These are phyloP conservation scores for Alauda arvensis DNA, from an alignment of 2,797 vertebrate genomes.

Conservation along the genomic window DNA sequence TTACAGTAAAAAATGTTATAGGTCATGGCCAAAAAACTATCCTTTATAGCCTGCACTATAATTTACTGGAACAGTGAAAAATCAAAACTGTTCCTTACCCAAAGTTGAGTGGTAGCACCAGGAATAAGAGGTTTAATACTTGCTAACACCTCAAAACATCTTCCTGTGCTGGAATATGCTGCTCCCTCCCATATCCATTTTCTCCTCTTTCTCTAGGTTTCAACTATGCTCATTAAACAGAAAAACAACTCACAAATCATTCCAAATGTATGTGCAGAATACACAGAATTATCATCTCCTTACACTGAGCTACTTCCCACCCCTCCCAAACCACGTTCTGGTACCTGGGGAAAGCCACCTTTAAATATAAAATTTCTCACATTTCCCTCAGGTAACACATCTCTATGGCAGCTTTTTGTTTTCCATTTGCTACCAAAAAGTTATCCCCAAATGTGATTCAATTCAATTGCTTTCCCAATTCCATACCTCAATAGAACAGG, in stretches of 20 bases:
- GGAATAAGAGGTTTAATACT: fast-evolving
- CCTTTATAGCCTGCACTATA: neutral
- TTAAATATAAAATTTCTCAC: neutral
- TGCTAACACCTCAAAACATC: neutral
- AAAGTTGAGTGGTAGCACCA: neutral
- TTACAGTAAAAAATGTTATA: neutral
- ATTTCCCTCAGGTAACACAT: neutral
- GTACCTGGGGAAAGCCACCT: neutral
- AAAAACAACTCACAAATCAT: neutral
- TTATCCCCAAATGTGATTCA: neutral
- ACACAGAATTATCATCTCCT: neutral
- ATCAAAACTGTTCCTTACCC: neutral
- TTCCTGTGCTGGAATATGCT: neutral
- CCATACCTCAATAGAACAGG: neutral
- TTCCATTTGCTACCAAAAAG: neutral
- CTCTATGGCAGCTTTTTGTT: neutral
- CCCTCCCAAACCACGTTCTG: neutral
- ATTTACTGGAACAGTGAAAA: neutral
- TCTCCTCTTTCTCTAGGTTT: neutral
- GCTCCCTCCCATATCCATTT: neutral
- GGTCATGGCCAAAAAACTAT: neutral
- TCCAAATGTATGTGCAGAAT: neutral
- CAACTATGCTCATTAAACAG: neutral
- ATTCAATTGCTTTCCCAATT: neutral
- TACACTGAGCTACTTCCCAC: neutral